Evolutionary conservation across 2,888 invertebrate species (phyloP), one percentile per base, ranked within the genome.

Genomic region (Chrysina gloriosa): DNA sequence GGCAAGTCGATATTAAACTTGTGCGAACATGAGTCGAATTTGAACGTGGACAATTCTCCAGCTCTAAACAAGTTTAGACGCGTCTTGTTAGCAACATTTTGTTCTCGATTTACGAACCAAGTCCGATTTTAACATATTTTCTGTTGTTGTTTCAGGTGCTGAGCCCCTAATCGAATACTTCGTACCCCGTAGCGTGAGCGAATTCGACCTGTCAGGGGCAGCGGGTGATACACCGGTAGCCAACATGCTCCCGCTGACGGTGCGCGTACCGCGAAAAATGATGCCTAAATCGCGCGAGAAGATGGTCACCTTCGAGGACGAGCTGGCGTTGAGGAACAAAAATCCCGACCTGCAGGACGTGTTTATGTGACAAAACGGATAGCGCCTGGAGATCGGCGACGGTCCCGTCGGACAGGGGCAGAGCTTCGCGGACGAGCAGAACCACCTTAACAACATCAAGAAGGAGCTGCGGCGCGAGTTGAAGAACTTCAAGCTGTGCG

Each of bases 291-390:
- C 88, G 71, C 87, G 87, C 56, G 92, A 92, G 80, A 92, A 92
- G 81, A 90, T 92, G 89, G 92, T 93, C 36, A 93, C 92, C 2
- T 93, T 93, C 77, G 92, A 92, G 79, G 93, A 93, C 80, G 92
- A 92, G 82, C 85, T 77, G 84, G 77, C 80, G 6, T 75, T 75
- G 2, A 78, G 80, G 58, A 83, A 83, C 72, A 83, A 83, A 73
- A 81, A 83, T 58, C 82, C 84, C 31, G 84, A 86, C 69, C 84
- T 88, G 52, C 89, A 89, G 68, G 92, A 92, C 81, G 90, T 93
- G 76, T 93, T 93, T 81, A 93, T 93, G 93, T 93, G 92, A 93
- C 90, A 87, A 75, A 80, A 79, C 76, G 81, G 80, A 79, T 81
- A 82, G 80, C 82, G 82, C 70, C 76, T 76, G 76, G 72, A 74